Evolutionary conservation across 2,113 vertebrate genomes (phyloP).

Genomic region (Dermatemys mawii): DNA sequence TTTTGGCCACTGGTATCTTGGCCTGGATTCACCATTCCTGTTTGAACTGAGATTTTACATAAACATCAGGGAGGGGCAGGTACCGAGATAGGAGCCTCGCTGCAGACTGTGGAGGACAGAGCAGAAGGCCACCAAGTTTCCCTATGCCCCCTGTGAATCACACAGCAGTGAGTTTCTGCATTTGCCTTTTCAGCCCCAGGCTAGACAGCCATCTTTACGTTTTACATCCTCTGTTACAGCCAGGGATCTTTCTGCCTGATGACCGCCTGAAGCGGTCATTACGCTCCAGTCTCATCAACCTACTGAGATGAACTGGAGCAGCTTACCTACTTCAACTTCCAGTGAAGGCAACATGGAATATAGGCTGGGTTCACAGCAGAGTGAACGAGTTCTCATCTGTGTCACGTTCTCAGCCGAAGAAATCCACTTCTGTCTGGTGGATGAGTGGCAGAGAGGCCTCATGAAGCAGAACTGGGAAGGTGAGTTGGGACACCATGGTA

Average conservation of each 20-base stretch:
- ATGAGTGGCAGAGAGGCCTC: accelerated
- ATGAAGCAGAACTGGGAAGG: accelerated
- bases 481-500: accelerated
- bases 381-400: background rate
- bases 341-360: background rate
- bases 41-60: background rate
- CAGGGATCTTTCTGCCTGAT: background rate
- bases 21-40: background rate
- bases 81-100: background rate
- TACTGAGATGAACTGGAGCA: background rate
- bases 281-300: background rate
- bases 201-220: background rate
- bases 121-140: background rate
- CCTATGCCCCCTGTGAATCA: background rate
- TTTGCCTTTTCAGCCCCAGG: background rate
- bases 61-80: background rate
- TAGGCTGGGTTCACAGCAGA: background rate
- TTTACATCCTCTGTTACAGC: background rate
- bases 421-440: background rate
- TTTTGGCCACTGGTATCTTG: background rate
- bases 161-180: background rate
- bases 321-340: background rate
- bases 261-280: background rate
- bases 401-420: accelerated
- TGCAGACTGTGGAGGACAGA: background rate